Conservation (phyloP, 2,113 vertebrate species). For the Megaleporinus macrocephalus region DNA sequence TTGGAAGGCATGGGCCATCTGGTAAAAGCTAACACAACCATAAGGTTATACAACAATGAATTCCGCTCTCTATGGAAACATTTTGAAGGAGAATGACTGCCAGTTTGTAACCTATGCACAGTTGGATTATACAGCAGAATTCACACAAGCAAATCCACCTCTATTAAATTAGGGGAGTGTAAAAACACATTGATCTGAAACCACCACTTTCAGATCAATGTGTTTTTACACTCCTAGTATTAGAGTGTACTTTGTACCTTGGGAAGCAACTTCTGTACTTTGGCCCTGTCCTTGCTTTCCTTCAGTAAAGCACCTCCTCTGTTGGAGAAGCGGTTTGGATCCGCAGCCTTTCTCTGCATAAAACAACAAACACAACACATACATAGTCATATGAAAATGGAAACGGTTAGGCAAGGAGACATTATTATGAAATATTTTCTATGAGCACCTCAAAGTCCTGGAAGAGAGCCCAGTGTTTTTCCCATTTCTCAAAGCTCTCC, state of each 20-base stretch:
- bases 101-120: too few species aligned
- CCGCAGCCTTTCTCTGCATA: constrained; percentile 71
- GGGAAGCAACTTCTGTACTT: constrained; percentile 70
- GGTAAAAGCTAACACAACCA: too few species aligned
- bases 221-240: neutral
- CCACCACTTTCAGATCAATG: too few species aligned
- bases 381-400: neutral
- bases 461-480: constrained; percentile 62
- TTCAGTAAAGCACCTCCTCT: constrained; percentile 72
- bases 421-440: neutral
- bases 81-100: too few species aligned
- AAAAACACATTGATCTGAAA: too few species aligned
- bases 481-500: constrained; percentile 70
- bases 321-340: constrained; percentile 73
- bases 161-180: too few species aligned
- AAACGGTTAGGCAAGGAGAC: neutral
- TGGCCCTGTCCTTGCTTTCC: constrained; percentile 68
- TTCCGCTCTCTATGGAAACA: too few species aligned
- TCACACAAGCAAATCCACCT: too few species aligned
- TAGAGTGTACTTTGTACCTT: constrained; percentile 57
- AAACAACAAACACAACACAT: neutral
- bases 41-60: too few species aligned
- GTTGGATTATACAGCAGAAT: too few species aligned
- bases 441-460: constrained; percentile 68
- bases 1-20: too few species aligned